Conservation (phyloP, 2,797 vertebrate genomes). For the Scomberomorus guttatus region DNA sequence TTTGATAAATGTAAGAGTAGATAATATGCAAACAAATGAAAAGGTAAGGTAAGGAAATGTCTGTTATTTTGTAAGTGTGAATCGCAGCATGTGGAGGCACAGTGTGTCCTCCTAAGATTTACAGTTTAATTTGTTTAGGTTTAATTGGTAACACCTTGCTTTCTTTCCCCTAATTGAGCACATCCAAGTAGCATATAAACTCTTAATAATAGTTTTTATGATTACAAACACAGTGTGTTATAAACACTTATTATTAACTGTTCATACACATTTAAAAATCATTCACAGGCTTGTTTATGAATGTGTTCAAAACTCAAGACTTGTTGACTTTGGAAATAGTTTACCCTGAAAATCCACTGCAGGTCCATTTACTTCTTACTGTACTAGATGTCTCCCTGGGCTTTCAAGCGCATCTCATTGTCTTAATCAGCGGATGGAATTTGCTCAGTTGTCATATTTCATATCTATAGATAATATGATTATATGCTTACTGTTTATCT, state of each 20-base stretch:
- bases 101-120: not conserved
- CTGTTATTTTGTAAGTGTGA: conserved; percentile 2
- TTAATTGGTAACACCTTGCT: not conserved
- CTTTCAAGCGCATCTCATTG: too few species aligned
- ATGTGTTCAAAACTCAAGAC: not conserved
- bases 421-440: not conserved
- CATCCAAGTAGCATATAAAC: not conserved
- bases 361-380: too few species aligned
- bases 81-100: not conserved
- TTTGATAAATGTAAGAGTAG: conserved; percentile 43
- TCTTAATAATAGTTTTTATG: not conserved
- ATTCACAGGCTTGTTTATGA: not conserved
- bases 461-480: not conserved
- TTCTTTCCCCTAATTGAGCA: too few species aligned
- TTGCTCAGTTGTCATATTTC: not conserved
- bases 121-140: not conserved
- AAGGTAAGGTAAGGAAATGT: conserved; percentile 13
- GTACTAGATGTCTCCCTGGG: too few species aligned
- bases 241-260: not conserved
- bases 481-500: not conserved
- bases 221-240: not conserved
- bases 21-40: conserved; percentile 35
- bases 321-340: too few species aligned
- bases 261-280: not conserved
- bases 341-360: too few species aligned